These are phyloP conservation scores for Lepilemur septentrionalis DNA, from an alignment of 2,797 vertebrate species.

Conservation along the genomic window DNA sequence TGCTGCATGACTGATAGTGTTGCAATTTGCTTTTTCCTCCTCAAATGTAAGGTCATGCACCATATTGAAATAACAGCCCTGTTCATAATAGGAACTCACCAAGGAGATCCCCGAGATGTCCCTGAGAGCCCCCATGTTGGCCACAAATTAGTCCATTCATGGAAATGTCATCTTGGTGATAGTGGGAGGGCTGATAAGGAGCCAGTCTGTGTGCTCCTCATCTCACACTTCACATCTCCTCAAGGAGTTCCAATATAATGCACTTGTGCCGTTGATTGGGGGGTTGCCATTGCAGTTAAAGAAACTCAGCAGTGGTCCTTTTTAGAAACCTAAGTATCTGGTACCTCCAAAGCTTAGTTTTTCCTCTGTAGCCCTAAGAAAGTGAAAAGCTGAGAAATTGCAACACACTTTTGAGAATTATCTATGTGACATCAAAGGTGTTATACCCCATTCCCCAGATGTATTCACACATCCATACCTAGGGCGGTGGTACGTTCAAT, in stretches of 20 bases:
- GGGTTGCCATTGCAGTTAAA: neutral
- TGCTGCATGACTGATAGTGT: neutral
- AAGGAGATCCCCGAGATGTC: neutral
- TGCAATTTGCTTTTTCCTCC: neutral
- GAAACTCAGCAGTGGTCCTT: neutral
- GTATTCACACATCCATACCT: accelerated
- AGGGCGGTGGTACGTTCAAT: neutral
- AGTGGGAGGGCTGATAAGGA: too few species aligned
- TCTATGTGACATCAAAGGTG: accelerated
- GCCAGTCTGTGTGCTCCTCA: too few species aligned
- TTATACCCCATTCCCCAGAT: accelerated
- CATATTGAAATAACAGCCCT: neutral
- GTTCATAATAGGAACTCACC: too few species aligned
- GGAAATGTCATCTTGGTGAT: neutral
- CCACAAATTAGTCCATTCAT: neutral
- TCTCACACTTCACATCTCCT: neutral
- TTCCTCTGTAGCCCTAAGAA: neutral
- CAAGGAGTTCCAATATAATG: neutral
- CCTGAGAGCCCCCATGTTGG: accelerated
- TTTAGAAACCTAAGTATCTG: neutral
- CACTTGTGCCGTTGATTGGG: neutral
- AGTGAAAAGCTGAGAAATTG: neutral
- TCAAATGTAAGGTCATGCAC: neutral
- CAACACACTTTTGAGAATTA: neutral
- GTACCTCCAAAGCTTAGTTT: neutral